Conservation (phyloP, 2,888 invertebrate species). For the Venusia cambrica region DNA sequence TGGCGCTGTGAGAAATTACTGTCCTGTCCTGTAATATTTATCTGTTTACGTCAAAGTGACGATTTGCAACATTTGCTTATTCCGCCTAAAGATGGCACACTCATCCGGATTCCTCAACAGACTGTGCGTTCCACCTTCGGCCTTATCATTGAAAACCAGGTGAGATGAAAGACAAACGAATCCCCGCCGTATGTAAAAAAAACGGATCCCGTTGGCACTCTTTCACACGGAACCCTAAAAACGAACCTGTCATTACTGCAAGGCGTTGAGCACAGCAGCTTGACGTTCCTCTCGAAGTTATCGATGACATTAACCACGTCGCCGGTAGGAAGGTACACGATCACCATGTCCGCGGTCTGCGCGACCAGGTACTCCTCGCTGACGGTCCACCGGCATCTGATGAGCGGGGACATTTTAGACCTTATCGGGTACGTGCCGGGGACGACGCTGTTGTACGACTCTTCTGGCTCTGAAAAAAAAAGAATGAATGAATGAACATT, state of each 20-base stretch:
- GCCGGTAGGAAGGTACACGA: conserved; percentile 54
- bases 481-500: neutral
- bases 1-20: no score
- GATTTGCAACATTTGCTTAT: no score
- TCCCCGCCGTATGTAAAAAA: no score
- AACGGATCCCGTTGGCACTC: no score
- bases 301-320: conserved; percentile 48
- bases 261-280: conserved; percentile 55
- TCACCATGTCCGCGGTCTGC: conserved; percentile 60
- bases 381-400: conserved; percentile 66
- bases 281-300: conserved; percentile 49
- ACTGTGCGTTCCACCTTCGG: no score
- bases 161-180: no score
- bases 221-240: no score
- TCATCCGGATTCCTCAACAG: no score
- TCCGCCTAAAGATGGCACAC: no score
- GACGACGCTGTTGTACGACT: conserved; percentile 54
- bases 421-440: conserved; percentile 50
- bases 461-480: conserved; percentile 62
- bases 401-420: conserved; percentile 50
- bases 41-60: no score
- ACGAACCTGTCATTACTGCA: conserved; percentile 53
- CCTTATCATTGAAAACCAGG: no score
- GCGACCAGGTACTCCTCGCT: conserved; percentile 56
- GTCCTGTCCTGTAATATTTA: no score